Evolutionary conservation across 2,888 invertebrate genomes (phyloP), one percentile per base, ranked within the genome.

Genomic region (Epistrophe grossulariae): DNA sequence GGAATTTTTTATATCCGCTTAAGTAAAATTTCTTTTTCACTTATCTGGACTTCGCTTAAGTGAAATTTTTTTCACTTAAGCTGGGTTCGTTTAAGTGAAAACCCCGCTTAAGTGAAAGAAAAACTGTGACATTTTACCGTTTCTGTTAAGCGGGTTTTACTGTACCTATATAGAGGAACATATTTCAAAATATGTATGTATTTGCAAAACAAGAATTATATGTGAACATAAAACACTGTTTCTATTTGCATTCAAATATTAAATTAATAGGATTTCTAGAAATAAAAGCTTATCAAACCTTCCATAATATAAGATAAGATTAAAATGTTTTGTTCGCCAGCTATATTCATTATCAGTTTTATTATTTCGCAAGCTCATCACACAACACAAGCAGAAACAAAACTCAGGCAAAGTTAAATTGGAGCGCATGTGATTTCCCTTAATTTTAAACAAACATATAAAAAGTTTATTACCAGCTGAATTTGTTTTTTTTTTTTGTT

Each of bases 281-380:
- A 43, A n/a, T 24, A 62, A 59, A 45, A n/a, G 45, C 28, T 64
- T 64, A 64, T 64, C 64, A 43, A 43, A 17, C 10, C 31, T 45
- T 28, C 10, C 31, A 10, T 28, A 43, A n/a, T n/a, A n/a, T 2
- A 60, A 62, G 64, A 64, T 64, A 31, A 60, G 60, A 60, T 60
- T 40, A 60, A 19, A 60, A 24, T 40, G 24, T 19, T 40, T 40
- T 60, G 19, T 60, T 60, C 19, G 13, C 40, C 24, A 40, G 60
- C 15, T 55, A 35, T 35, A 7, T 7, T 15, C 13, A 8, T 62
- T 62, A 40, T 40, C 7, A 45, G 45, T 9, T 64, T 45, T 64
- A 28, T 64, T 64, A 64, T 64, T 64, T 64, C 28, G 64, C 45
- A 64, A 64, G 64, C 64, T 64, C 28, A 64, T 62, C 43, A 24